phyloP scores from a whole-genome alignment of 2,113 vertebrate species.

The Pituophis catenifer region DNA sequence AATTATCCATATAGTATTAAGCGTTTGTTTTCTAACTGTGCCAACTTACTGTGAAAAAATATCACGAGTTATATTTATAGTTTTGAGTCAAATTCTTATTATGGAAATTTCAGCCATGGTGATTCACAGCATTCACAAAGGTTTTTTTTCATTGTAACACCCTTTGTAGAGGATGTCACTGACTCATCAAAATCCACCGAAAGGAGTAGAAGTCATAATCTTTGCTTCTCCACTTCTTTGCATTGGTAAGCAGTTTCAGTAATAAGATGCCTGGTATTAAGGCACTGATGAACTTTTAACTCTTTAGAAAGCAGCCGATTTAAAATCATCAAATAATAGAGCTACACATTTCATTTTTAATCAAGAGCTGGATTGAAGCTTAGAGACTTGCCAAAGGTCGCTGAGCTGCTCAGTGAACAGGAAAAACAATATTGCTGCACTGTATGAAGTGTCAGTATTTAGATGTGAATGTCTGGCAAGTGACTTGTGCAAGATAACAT shows the following conservation, averaged over 20 bases:
- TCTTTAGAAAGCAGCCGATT: neutral
- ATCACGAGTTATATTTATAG: neutral
- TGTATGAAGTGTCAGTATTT: neutral
- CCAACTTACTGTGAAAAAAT: neutral
- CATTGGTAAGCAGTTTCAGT: neutral
- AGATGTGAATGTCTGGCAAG: constrained; percentile 2
- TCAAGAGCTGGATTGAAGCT: neutral
- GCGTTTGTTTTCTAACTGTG: neutral
- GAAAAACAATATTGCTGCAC: neutral
- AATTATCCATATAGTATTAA: neutral
- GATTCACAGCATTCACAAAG: neutral
- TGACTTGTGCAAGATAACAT: neutral
- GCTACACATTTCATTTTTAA: neutral
- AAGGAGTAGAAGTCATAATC: neutral
- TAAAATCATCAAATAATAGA: neutral
- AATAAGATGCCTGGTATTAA: neutral
- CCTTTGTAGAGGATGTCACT: neutral
- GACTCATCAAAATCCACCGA: neutral
- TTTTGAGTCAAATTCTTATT: neutral
- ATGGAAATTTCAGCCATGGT: neutral
- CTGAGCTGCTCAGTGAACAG: neutral
- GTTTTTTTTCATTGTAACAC: neutral
- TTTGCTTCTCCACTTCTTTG: neutral
- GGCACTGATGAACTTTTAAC: neutral
- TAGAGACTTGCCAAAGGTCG: neutral